These are phyloP conservation scores for Streblospio benedicti DNA, from an alignment of 1,140 invertebrate genomes.

Conservation along the genomic window DNA sequence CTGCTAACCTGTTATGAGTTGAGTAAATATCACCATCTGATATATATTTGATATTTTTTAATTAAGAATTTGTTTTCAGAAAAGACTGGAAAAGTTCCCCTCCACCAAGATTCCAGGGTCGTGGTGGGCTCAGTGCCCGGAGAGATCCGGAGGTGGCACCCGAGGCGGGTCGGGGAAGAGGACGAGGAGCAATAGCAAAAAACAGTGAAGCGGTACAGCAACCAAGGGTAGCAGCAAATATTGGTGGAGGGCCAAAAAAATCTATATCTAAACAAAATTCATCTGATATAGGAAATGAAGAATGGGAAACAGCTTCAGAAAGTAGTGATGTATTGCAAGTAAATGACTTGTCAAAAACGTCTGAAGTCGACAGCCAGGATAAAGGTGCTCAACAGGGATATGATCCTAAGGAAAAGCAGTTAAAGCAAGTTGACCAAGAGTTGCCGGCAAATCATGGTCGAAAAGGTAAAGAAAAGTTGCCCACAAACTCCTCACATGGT, in stretches of 20 bases:
- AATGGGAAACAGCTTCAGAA: conserved; percentile 58
- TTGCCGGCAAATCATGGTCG: not conserved
- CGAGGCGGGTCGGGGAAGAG: conserved; percentile 24
- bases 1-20: too few species aligned
- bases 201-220: conserved; percentile 21
- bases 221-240: not conserved
- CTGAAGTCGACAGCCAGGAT: conserved; percentile 41
- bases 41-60: too few species aligned
- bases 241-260: too few species aligned
- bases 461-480: not conserved
- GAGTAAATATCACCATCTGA: too few species aligned
- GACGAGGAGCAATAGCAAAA: conserved; percentile 30
- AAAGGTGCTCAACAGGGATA: too few species aligned
- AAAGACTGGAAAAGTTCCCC: too few species aligned
- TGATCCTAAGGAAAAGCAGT: not conserved
- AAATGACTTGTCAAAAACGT: conserved; percentile 40
- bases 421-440: conserved; percentile 11
- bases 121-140: too few species aligned
- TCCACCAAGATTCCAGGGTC: too few species aligned
- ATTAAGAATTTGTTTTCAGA: too few species aligned
- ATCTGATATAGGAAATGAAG: conserved; percentile 51
- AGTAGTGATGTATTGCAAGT: conserved; percentile 50
- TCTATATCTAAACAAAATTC: conserved; percentile 45
- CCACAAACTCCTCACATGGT: not conserved
- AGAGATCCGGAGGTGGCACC: not conserved